These are phyloP conservation scores for Phenacoccus solenopsis DNA, from an alignment of 1,140 invertebrate genomes.

Conservation along the genomic window DNA sequence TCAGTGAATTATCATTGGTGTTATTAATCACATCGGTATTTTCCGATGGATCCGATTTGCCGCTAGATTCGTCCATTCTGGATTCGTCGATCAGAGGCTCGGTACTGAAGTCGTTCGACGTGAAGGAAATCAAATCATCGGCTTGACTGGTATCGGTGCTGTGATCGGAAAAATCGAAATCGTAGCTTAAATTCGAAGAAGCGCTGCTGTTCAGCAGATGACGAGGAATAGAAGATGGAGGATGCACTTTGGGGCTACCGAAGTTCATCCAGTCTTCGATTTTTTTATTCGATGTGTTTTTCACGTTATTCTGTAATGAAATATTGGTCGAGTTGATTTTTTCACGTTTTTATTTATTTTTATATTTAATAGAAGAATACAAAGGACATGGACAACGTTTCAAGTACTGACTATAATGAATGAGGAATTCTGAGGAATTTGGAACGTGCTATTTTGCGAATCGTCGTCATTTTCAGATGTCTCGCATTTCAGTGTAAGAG, in stretches of 20 bases:
- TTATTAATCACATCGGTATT: no score
- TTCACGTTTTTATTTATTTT: no score
- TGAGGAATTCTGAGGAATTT: conserved; percentile 34
- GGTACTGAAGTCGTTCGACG: conserved; percentile 27
- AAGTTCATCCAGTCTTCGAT: conserved; percentile 19
- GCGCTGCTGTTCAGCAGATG: conserved; percentile 37
- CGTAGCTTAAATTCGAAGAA: conserved; percentile 55
- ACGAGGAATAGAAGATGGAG: conserved; percentile 41
- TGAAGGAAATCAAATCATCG: conserved; percentile 40
- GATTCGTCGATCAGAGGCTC: conserved; percentile 31
- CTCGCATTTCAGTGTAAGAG: neutral
- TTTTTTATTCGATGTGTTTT: neutral
- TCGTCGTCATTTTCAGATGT: neutral
- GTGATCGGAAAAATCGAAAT: conserved; percentile 54
- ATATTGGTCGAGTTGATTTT: conserved; percentile 28
- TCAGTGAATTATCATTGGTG: neutral
- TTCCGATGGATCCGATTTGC: no score
- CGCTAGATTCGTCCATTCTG: no score
- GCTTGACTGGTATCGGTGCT: conserved; percentile 38
- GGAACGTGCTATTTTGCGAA: conserved; percentile 44
- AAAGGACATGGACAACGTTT: no score
- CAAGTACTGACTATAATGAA: conserved; percentile 15
- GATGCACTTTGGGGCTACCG: conserved; percentile 39
- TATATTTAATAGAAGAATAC: no score
- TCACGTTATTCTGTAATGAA: conserved; percentile 30